Conservation (phyloP, 2,797 vertebrate genomes). For the Acanthiza pusilla region DNA sequence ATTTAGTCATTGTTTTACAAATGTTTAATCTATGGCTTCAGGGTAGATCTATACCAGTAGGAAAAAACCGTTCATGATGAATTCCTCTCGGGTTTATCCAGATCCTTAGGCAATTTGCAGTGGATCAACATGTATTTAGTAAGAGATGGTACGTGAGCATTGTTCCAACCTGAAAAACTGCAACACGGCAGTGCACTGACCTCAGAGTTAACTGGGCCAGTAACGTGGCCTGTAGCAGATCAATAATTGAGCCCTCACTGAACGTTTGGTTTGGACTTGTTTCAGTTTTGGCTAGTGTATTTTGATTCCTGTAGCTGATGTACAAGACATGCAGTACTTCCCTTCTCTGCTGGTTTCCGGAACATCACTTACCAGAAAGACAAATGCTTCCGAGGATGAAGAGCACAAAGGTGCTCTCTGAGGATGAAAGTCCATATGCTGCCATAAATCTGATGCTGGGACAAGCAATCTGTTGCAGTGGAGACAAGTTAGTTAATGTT, state of each 20-base stretch:
- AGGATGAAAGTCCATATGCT: conserved; percentile 5
- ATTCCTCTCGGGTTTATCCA: background rate
- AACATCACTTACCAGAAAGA: background rate
- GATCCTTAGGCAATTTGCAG: background rate
- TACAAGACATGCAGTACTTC: background rate
- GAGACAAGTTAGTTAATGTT: conserved; percentile 15
- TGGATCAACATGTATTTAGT: background rate
- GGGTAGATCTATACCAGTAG: background rate
- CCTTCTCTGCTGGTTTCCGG: background rate
- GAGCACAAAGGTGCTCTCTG: background rate
- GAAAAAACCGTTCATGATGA: background rate
- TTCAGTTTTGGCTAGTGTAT: background rate
- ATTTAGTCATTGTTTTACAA: background rate
- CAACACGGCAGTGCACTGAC: background rate
- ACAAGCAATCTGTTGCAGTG: background rate
- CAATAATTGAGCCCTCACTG: background rate
- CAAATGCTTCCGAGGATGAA: background rate
- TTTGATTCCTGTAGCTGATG: background rate
- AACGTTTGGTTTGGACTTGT: background rate
- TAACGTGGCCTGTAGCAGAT: background rate
- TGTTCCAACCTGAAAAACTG: background rate
- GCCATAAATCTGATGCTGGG: background rate
- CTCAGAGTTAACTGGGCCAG: background rate
- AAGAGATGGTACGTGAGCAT: background rate
- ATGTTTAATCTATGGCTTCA: background rate